Conservation (phyloP, 2,797 vertebrate species). For the Thamnophis elegans region DNA sequence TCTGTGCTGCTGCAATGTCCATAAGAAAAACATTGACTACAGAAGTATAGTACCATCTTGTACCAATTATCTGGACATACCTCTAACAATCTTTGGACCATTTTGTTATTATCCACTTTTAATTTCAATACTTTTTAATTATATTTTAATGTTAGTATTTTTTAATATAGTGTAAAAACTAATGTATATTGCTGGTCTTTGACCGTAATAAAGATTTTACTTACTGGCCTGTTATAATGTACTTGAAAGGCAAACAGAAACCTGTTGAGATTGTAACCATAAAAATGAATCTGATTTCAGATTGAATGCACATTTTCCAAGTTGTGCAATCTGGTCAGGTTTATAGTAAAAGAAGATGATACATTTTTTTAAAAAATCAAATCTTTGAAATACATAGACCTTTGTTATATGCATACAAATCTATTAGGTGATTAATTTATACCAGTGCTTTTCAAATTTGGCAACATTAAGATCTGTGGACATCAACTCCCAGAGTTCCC, state of each 20-base stretch:
- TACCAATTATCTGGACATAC: no score
- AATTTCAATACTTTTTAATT: no score
- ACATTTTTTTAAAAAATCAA: constrained; percentile 12
- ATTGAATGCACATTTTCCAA: background rate
- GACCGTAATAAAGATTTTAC: no score
- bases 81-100: no score
- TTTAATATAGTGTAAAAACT: no score
- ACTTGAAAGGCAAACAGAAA: background rate
- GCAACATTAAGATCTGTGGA: background rate
- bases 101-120: no score
- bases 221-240: no score
- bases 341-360: background rate
- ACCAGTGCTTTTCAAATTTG: background rate
- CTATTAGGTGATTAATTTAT: background rate
- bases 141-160: no score
- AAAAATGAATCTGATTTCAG: constrained; percentile 4
- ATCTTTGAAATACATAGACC: background rate
- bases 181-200: no score
- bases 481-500: background rate
- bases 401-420: constrained; percentile 2
- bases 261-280: background rate
- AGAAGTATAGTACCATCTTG: no score
- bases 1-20: no score
- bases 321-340: background rate
- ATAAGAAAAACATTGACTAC: no score